phyloP scores from a whole-genome alignment of 2,888 invertebrate genomes.

The Oasisia sp. region DNA sequence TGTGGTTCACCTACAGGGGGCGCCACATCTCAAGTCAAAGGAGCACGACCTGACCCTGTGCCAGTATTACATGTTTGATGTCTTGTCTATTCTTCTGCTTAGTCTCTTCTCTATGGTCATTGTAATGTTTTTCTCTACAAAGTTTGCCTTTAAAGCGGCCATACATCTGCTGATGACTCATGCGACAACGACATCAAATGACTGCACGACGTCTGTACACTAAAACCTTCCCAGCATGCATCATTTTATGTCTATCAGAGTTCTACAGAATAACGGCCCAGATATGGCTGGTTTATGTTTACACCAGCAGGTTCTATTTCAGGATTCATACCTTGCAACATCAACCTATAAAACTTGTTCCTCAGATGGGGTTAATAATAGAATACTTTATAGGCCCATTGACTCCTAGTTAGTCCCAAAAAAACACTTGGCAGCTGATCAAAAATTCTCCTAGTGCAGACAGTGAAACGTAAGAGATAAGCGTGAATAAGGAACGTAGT shows the following conservation, averaged over 20 bases:
- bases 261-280: neutral
- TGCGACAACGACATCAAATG: neutral
- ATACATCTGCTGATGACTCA: neutral
- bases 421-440: neutral
- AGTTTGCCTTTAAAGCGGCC: neutral
- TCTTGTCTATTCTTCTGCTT: constrained; percentile 17
- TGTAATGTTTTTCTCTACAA: neutral
- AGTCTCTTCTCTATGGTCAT: neutral
- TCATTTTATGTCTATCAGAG: neutral
- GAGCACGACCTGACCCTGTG: constrained; percentile 32
- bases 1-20: constrained; percentile 27
- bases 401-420: neutral
- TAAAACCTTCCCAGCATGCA: neutral
- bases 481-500: neutral
- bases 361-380: neutral
- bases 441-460: neutral
- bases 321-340: neutral
- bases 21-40: constrained; percentile 30
- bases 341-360: neutral
- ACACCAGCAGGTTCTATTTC: neutral
- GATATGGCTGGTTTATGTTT: neutral
- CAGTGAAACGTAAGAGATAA: neutral
- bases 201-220: neutral
- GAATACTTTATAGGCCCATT: neutral
- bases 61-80: constrained; percentile 35